Evolutionary conservation across 2,888 invertebrate genomes (phyloP).

Genomic region (Epirrita christyi): DNA sequence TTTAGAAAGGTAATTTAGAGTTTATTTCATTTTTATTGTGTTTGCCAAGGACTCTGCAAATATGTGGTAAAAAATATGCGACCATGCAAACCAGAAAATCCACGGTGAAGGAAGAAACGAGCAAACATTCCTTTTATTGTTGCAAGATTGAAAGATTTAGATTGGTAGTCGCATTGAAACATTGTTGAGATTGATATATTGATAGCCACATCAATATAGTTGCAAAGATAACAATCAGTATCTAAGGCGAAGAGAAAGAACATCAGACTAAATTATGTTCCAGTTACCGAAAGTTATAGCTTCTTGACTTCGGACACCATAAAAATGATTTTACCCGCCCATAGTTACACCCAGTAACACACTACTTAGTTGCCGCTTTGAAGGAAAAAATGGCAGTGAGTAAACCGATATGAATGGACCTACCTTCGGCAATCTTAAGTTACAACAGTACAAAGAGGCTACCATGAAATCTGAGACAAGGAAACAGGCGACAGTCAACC

Average conservation of each 20-base stretch:
- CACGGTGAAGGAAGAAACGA: background rate
- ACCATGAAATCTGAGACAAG: conserved; percentile 80
- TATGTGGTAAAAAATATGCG: conserved; percentile 18
- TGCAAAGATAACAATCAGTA: conserved; percentile 33
- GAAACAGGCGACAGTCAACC: conserved; percentile 79
- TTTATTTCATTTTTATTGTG: conserved; percentile 61
- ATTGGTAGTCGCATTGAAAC: conserved; percentile 10
- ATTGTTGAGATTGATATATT: conserved; percentile 27
- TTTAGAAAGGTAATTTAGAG: conserved; percentile 73
- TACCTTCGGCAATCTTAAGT: conserved; percentile 61
- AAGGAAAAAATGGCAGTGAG: conserved; percentile 54
- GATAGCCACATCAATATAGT: conserved; percentile 30
- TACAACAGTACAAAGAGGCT: conserved; percentile 73
- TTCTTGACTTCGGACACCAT: conserved; percentile 49
- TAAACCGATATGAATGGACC: conserved; percentile 67
- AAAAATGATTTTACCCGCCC: conserved; percentile 69
- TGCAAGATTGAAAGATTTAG: conserved; percentile 7
- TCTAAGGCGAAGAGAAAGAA: conserved; percentile 35
- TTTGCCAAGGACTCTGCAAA: conserved; percentile 35
- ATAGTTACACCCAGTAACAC: conserved; percentile 64
- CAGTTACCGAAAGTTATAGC: conserved; percentile 42
- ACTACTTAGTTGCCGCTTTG: conserved; percentile 51
- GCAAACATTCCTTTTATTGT: conserved; percentile 1
- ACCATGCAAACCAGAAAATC: conserved; percentile 14
- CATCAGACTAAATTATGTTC: conserved; percentile 41